Conservation (phyloP, 2,113 vertebrate species). For the Prolemur simus region DNA sequence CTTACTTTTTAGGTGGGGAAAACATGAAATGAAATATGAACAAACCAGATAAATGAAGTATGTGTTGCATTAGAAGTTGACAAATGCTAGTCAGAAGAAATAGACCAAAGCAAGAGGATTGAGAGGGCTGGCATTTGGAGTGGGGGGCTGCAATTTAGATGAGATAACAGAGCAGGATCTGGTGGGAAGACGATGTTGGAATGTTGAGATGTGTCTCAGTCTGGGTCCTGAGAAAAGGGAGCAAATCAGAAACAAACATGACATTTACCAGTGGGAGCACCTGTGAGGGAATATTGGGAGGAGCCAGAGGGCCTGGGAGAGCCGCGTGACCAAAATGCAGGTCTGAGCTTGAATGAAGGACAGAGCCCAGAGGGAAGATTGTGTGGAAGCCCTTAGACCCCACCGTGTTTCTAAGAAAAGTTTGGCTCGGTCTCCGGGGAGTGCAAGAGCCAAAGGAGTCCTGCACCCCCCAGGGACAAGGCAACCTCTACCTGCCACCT, state of each 20-base stretch:
- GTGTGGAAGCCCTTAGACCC: background rate
- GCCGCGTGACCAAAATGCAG: accelerated
- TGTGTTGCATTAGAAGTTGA: background rate
- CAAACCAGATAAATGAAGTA: background rate
- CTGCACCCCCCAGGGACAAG: no score
- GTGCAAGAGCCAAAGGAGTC: background rate
- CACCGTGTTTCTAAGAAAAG: accelerated
- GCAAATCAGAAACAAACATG: background rate
- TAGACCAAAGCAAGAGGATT: background rate
- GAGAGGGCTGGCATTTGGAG: background rate
- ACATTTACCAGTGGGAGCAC: accelerated
- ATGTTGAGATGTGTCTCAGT: background rate
- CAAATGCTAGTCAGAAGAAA: background rate
- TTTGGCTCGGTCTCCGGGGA: background rate
- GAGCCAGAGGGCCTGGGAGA: accelerated
- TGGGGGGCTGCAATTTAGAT: background rate
- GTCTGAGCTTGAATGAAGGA: no score
- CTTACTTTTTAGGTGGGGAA: background rate
- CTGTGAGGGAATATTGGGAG: accelerated
- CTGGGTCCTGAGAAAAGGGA: no score
- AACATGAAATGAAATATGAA: background rate
- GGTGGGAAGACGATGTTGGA: background rate
- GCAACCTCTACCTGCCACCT: no score
- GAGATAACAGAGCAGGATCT: background rate
- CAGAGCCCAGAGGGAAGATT: accelerated